Conservation (phyloP, 35 echinoderm and acorn worm genomes). For the Apostichopus parvimensis region DNA sequence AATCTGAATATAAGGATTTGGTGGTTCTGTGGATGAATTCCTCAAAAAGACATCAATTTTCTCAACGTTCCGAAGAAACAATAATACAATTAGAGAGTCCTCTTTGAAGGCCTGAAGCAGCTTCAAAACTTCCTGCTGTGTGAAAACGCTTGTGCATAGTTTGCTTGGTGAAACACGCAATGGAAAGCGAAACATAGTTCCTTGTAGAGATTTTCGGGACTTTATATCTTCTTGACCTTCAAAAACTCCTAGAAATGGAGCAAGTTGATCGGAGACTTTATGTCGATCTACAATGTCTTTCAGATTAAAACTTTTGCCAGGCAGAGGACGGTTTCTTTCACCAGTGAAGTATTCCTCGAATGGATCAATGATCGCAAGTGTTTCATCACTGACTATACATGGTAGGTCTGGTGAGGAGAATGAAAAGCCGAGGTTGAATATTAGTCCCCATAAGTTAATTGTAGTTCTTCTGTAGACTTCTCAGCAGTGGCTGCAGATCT, state of each 20-base stretch:
- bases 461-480: too few relatives aligned
- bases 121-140: constrained; percentile 23
- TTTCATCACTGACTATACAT: constrained; percentile 61
- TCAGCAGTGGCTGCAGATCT: too few relatives aligned
- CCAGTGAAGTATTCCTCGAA: constrained; percentile 61
- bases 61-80: constrained; percentile 81
- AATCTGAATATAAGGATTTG: constrained; percentile 1
- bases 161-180: constrained; percentile 43
- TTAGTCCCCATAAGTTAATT: too few relatives aligned
- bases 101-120: constrained; percentile 69
- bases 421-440: too few relatives aligned
- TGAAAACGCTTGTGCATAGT: constrained; percentile 50
- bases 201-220: constrained; percentile 43
- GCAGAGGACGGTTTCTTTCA: neutral
- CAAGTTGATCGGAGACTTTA: constrained; percentile 65
- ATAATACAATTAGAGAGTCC: constrained; percentile 58
- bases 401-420: constrained; percentile 47
- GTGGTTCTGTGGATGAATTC: neutral
- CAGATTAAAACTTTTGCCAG: neutral
- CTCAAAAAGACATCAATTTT: constrained; percentile 52
- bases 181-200: constrained; percentile 86
- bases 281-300: neutral
- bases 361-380: constrained; percentile 72
- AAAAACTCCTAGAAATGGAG: constrained; percentile 63
- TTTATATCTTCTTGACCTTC: neutral